phyloP scores from a whole-genome alignment of 2,113 vertebrate genomes.

The Brachyhypopomus gauderio region DNA sequence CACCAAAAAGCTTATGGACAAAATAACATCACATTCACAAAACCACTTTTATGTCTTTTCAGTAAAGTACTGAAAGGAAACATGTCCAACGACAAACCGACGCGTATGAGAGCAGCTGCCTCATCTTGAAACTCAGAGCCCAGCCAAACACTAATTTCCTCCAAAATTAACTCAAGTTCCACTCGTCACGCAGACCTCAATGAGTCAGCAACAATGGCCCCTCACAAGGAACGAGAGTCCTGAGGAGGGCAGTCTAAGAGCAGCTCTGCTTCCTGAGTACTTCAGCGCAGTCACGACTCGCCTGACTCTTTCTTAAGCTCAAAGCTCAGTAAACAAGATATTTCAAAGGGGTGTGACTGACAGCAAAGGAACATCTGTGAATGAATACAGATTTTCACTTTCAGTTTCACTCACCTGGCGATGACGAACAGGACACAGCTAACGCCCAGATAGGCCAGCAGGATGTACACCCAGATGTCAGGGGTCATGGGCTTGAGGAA shows the following conservation, averaged over 20 bases:
- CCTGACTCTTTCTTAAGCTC: background rate
- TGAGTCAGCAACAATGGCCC: conserved; percentile 67
- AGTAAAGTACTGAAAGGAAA: conserved; percentile 37
- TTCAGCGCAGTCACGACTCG: conserved; percentile 14
- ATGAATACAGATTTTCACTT: background rate
- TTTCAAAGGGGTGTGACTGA: conserved; percentile 8
- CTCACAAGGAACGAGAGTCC: conserved; percentile 12
- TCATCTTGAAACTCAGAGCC: conserved; percentile 66
- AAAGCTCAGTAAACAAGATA: background rate
- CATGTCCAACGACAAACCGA: conserved; percentile 52
- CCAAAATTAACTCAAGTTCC: conserved; percentile 69
- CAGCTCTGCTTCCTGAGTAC: conserved; percentile 40
- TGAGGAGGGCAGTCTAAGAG: background rate
- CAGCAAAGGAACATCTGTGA: background rate
- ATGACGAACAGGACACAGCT: conserved; percentile 99
- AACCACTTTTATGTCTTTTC: conserved; percentile 44
- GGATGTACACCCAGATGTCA: conserved; percentile 99
- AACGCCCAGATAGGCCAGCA: conserved; percentile 95
- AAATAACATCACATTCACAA: conserved; percentile 18
- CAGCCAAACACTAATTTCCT: conserved; percentile 60
- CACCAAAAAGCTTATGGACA: conserved; percentile 33
- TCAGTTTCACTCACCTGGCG: conserved; percentile 83
- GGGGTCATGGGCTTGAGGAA: conserved; percentile 97
- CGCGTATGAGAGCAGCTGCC: conserved; percentile 72
- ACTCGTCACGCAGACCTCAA: conserved; percentile 67